These are phyloP conservation scores for Spicauda simplicius DNA, from an alignment of 2,888 invertebrate genomes.

Conservation along the genomic window DNA sequence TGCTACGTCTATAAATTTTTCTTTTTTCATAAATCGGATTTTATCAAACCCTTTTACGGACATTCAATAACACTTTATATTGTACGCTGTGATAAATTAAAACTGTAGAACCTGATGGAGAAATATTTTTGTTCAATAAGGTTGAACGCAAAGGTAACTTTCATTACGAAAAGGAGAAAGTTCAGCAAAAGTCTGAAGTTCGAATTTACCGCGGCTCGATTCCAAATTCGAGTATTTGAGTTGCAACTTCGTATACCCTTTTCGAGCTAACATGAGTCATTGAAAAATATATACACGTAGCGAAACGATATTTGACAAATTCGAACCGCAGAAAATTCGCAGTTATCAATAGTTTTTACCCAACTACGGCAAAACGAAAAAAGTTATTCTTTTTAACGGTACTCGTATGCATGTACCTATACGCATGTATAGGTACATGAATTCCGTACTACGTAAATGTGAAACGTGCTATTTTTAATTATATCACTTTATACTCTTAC, in stretches of 20 bases:
- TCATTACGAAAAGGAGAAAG: constrained; percentile 24
- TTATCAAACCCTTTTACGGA: too few relatives aligned
- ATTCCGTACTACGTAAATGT: too few relatives aligned
- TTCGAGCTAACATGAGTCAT: constrained; percentile 13
- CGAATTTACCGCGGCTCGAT: constrained; percentile 17
- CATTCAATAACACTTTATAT: too few relatives aligned
- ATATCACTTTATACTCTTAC: too few relatives aligned
- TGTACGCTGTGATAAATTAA: neutral
- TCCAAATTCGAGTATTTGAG: constrained; percentile 30
- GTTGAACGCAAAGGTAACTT: constrained; percentile 13
- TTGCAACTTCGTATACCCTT: constrained; percentile 22
- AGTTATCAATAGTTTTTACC: neutral
- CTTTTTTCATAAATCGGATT: too few relatives aligned
- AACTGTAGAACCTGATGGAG: neutral
- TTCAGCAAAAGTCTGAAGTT: constrained; percentile 9
- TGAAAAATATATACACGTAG: neutral
- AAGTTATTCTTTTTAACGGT: too few relatives aligned
- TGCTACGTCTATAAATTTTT: too few relatives aligned
- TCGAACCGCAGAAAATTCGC: neutral
- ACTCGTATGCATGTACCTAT: too few relatives aligned
- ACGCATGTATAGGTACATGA: too few relatives aligned
- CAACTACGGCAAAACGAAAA: too few relatives aligned
- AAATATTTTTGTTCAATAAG: constrained; percentile 1
- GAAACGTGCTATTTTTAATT: too few relatives aligned
- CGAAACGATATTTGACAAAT: neutral